Base-by-base conservation (phyloP, 2,888 invertebrate species). In the Aspidiotus rigidus region DNA sequence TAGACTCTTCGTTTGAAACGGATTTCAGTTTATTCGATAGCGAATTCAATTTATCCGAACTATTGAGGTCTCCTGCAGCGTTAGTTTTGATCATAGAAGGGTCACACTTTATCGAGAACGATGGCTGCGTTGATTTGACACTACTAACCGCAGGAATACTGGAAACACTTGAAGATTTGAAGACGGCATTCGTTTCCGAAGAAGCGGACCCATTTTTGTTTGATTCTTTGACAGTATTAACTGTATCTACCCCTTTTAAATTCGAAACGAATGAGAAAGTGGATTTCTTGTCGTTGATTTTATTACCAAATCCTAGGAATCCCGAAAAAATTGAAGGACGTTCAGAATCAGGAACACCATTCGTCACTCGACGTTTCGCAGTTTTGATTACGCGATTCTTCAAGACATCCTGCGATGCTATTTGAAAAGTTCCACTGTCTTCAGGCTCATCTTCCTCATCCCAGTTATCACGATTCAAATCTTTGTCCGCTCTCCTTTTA, bases 401-500 rank as follows among this genome's bases (percentile, higher is more conserved):
- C 28, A 95, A 77, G 71, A 86, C 82, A 61, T 89, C 87, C 71
- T 81, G 82, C 3, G 77, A 73, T 2, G 79, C 78, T 71, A 77
- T 76, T 70, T 76, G 76, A 60, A 76, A 77, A 49, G 73, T 74
- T 63, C 77, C 77, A 11, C 73, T 70, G 49, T 74, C 72, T 7
- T 72, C 71, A 11, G 73, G 71, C 13, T 72, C 72, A 57, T 73
- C 72, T 71, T 77, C 90, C 71, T 84, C 80, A 76, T 92, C 86
- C 92, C 93, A 93, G 77, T 93, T 93, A 11, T 89, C 87, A 75
- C 88, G 89, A 78, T 88, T 91, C 72, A 93, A 78, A 70, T 91
- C 87, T 28, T 82, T 82, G 7, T 86, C 83, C 41, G 93, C 90
- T 74, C 81, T 79, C 72, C 93, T 83, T 80, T 93, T 93, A 49